Conservation (phyloP, 2,113 vertebrate species). For the Polyodon spathula region DNA sequence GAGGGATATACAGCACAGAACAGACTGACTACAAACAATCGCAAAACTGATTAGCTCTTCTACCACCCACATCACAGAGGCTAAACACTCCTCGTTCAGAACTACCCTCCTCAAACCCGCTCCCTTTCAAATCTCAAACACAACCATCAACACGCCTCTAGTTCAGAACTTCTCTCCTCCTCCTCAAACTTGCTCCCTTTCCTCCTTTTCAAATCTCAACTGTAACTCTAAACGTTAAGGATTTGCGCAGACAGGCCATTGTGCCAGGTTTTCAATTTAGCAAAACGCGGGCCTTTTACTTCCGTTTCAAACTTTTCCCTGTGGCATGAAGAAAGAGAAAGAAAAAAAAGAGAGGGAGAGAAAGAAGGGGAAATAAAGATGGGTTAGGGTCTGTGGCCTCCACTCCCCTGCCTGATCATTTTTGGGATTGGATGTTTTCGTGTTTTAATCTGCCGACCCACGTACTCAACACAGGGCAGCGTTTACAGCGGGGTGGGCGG, state of each 20-base stretch:
- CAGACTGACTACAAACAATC: conserved; percentile 44
- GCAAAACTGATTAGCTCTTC: conserved; percentile 26
- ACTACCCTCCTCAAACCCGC: conserved; percentile 14
- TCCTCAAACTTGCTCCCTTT: conserved; percentile 19
- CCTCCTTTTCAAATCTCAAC: conserved; percentile 21
- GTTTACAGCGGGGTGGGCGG: no score
- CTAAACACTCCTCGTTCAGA: conserved; percentile 27
- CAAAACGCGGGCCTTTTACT: conserved; percentile 94
- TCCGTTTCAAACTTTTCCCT: conserved; percentile 98
- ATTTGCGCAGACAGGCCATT: conserved; percentile 93
- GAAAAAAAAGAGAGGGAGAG: conserved; percentile 26
- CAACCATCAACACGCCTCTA: conserved; percentile 22
- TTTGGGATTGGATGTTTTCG: not conserved
- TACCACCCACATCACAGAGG: conserved; percentile 41
- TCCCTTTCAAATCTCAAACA: conserved; percentile 23
- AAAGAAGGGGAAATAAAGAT: conserved; percentile 45
- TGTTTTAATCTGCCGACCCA: not conserved
- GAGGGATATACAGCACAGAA: conserved; percentile 31
- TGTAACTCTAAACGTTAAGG: conserved; percentile 86
- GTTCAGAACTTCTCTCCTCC: conserved; percentile 22
- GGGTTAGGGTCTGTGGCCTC: conserved; percentile 59
- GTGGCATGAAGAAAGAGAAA: conserved; percentile 50
- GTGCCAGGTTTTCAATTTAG: conserved; percentile 99
- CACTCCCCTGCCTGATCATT: conserved; percentile 36
- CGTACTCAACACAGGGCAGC: no score